Evolutionary conservation across 2,113 vertebrate genomes (phyloP).

Genomic region (Erythrocebus patas): DNA sequence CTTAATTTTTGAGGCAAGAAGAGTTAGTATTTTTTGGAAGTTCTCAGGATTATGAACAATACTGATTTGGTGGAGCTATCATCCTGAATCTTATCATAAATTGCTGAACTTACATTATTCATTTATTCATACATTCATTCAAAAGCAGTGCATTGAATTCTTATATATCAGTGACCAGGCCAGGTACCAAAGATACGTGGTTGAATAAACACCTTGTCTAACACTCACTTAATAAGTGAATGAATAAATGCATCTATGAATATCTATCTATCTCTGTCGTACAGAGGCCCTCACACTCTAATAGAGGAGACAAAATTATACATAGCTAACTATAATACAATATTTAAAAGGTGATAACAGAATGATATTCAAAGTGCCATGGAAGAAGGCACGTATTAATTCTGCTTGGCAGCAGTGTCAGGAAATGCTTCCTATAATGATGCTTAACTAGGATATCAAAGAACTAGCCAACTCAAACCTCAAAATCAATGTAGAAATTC

Average conservation of each 20-base stretch:
- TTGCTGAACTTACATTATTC: slow-evolving; percentile 6
- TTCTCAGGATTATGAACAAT: neutral
- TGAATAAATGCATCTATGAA: slow-evolving; percentile 47
- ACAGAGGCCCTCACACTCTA: neutral
- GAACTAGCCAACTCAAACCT: neutral
- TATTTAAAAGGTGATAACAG: neutral
- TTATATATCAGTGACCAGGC: slow-evolving; percentile 14
- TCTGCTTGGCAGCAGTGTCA: neutral
- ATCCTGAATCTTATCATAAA: slow-evolving; percentile 10
- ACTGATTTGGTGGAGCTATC: slow-evolving; percentile 18
- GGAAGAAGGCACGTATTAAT: neutral
- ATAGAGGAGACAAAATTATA: neutral
- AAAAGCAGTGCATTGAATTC: slow-evolving; percentile 1
- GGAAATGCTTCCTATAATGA: neutral
- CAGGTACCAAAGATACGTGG: neutral
- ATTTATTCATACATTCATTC: slow-evolving; percentile 45
- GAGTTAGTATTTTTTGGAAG: neutral
- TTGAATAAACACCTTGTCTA: slow-evolving; percentile 31
- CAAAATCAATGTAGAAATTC: slow-evolving; percentile 8
- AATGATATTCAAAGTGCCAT: neutral
- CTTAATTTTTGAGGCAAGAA: slow-evolving; percentile 9
- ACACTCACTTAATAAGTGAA: slow-evolving; percentile 13
- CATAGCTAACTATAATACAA: neutral
- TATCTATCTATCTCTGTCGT: neutral
- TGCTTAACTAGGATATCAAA: neutral